These are phyloP conservation scores for Eulemur coronatus DNA, from an alignment of 2,797 vertebrate genomes.

Conservation along the genomic window DNA sequence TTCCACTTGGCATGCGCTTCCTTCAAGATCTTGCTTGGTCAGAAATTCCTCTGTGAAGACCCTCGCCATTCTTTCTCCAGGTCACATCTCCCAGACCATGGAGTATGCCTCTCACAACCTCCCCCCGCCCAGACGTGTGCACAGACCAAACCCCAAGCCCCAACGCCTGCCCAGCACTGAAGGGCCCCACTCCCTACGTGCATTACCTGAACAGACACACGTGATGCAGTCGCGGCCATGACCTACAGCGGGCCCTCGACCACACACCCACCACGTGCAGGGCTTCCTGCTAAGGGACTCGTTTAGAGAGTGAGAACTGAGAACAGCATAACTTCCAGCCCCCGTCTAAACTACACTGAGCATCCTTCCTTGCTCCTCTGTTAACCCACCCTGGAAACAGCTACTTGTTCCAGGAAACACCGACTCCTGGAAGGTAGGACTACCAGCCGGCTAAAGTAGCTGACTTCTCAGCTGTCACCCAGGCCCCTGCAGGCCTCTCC, in stretches of 20 bases:
- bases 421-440: neutral
- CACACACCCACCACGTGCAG: neutral
- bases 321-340: neutral
- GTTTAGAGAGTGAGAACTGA: neutral
- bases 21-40: neutral
- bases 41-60: neutral
- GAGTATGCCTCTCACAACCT: neutral
- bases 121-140: neutral
- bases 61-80: neutral
- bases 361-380: neutral
- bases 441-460: rapidly evolving
- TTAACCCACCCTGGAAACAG: neutral
- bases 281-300: neutral
- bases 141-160: neutral
- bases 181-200: neutral
- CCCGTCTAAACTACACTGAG: neutral
- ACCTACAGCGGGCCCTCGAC: no score
- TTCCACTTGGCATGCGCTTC: neutral
- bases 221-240: no score
- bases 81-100: neutral
- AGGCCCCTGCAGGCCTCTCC: neutral
- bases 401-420: neutral
- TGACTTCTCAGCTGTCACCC: neutral
- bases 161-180: neutral
- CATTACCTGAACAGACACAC: no score